phyloP scores from a whole-genome alignment of 2,113 vertebrate species.

The Tangachromis dhanisi region DNA sequence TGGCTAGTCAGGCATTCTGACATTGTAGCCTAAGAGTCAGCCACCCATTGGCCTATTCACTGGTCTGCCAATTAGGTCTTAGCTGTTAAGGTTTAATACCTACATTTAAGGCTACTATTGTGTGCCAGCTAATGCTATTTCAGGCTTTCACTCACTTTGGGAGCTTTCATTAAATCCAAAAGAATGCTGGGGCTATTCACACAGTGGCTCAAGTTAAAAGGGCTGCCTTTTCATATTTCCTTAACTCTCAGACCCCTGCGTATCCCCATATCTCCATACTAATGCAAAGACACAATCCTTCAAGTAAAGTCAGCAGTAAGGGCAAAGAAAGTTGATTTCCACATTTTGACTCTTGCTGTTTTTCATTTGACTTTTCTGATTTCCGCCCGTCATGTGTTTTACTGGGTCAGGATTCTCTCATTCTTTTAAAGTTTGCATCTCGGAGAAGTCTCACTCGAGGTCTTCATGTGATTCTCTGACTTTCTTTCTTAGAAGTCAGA shows the following conservation, averaged over 20 bases:
- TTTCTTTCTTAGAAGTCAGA: background rate
- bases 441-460: background rate
- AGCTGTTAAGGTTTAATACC: slow-evolving; percentile 70
- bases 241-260: slow-evolving; percentile 6
- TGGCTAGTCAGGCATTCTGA: slow-evolving; percentile 45
- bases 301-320: slow-evolving; percentile 42
- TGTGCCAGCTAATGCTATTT: slow-evolving; percentile 64
- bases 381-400: slow-evolving; percentile 8
- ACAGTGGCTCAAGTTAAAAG: slow-evolving; percentile 46
- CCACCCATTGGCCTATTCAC: slow-evolving; percentile 53
- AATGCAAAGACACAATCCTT: slow-evolving; percentile 43
- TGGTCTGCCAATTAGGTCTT: slow-evolving; percentile 64
- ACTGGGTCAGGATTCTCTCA: slow-evolving; percentile 27
- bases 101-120: slow-evolving; percentile 69
- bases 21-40: slow-evolving; percentile 45
- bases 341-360: background rate
- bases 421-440: slow-evolving; percentile 14
- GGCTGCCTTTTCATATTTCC: slow-evolving; percentile 33
- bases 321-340: slow-evolving; percentile 33
- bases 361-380: slow-evolving; percentile 10
- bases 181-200: slow-evolving; percentile 67
- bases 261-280: slow-evolving; percentile 7
- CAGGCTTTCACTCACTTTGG: slow-evolving; percentile 62
- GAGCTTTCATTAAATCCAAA: slow-evolving; percentile 70
- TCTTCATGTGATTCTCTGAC: slow-evolving; percentile 14